These are phyloP conservation scores for Holacanthella duospinosa DNA, from an alignment of 2,888 invertebrate species.

Conservation along the genomic window DNA sequence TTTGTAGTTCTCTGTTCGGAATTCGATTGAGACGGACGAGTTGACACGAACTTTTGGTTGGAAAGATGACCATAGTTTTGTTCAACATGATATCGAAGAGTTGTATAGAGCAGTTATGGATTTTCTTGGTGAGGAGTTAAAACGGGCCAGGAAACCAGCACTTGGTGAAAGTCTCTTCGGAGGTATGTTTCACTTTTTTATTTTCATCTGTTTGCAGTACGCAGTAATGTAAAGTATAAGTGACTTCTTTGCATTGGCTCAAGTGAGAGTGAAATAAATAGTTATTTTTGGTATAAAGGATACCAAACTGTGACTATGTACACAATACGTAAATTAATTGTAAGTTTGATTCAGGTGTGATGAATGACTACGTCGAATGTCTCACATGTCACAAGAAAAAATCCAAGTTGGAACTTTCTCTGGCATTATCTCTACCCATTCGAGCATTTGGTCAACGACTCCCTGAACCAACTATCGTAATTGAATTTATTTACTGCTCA, in stretches of 20 bases:
- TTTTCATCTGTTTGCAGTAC: too few species aligned
- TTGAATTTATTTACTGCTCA: constrained; percentile 34
- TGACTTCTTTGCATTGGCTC: not conserved
- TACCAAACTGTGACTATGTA: too few species aligned
- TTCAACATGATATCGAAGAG: constrained; percentile 86
- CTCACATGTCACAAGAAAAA: constrained; percentile 73
- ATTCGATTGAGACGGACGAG: constrained; percentile 74
- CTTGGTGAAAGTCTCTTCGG: constrained; percentile 70
- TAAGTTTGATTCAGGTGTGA: constrained; percentile 47
- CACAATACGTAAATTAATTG: constrained; percentile 1
- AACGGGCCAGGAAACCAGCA: constrained; percentile 67
- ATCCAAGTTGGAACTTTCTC: constrained; percentile 67
- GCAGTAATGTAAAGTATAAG: too few species aligned
- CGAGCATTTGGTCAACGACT: constrained; percentile 56
- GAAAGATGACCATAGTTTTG: constrained; percentile 81
- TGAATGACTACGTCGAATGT: constrained; percentile 83
- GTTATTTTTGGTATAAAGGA: too few species aligned
- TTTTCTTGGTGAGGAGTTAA: constrained; percentile 71
- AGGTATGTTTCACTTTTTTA: constrained; percentile 37
- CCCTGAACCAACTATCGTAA: constrained; percentile 52
- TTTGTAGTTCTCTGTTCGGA: constrained; percentile 59
- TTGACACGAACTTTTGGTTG: constrained; percentile 80
- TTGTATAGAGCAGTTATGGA: constrained; percentile 83
- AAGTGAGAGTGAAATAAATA: not conserved
- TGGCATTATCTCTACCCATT: constrained; percentile 76